Evolutionary conservation across 2,797 vertebrate genomes (phyloP).

Genomic region (Triplophysa yarkandensis): DNA sequence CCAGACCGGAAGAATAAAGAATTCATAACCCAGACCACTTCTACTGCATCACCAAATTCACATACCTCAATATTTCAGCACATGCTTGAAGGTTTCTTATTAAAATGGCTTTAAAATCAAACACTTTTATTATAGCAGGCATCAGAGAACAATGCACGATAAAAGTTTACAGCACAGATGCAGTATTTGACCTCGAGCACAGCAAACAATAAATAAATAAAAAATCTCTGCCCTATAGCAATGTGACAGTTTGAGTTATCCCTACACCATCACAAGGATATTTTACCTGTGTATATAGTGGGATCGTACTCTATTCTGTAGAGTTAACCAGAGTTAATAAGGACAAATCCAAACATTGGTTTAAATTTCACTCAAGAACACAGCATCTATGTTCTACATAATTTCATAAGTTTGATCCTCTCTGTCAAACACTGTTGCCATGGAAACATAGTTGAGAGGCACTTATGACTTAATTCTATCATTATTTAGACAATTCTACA

Average conservation of each 20-base stretch:
- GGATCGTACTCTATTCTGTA: background rate
- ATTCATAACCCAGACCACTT: no score
- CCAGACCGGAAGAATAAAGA: background rate
- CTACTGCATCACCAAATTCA: no score
- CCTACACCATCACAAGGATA: background rate
- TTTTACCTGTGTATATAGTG: background rate
- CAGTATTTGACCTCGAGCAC: background rate
- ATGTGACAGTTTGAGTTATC: constrained; percentile 22
- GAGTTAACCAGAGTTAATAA: no score
- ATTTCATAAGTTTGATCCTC: no score
- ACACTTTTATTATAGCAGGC: background rate
- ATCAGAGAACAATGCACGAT: background rate
- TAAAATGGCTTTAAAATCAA: no score
- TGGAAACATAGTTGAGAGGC: no score
- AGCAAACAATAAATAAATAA: background rate
- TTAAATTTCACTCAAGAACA: no score
- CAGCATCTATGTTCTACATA: background rate
- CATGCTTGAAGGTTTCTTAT: no score
- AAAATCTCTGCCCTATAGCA: constrained; percentile 6
- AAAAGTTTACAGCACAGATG: background rate
- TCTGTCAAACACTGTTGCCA: no score
- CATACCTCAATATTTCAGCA: no score
- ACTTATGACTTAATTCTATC: background rate
- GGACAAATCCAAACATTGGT: no score
- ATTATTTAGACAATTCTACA: background rate